These are phyloP conservation scores for Nanorana parkeri DNA, from an alignment of 2,113 vertebrate species.

Conservation along the genomic window DNA sequence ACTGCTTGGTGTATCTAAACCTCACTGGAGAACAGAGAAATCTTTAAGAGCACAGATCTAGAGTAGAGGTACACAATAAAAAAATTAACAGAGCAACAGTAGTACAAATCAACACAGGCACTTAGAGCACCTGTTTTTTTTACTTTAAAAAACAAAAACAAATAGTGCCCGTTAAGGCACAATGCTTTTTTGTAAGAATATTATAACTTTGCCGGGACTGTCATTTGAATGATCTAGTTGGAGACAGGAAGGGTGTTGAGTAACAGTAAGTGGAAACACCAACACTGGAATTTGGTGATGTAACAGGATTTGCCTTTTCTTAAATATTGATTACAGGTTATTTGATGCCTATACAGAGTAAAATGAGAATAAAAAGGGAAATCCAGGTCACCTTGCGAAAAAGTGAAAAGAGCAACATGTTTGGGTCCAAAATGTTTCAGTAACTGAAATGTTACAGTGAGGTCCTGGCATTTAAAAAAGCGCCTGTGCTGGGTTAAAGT, in stretches of 20 bases:
- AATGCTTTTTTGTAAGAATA: neutral
- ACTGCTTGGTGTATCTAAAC: no score
- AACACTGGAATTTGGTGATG: slow-evolving; percentile 1
- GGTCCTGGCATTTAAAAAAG: neutral
- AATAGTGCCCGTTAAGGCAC: no score
- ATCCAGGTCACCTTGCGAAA: neutral
- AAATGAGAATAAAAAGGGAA: neutral
- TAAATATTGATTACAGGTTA: slow-evolving; percentile 10
- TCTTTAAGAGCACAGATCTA: no score
- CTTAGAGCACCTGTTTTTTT: no score
- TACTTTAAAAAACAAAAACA: no score
- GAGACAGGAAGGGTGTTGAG: slow-evolving; percentile 43
- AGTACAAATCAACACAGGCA: no score
- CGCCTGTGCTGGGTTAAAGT: neutral
- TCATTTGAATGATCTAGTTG: slow-evolving; percentile 22
- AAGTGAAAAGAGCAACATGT: neutral
- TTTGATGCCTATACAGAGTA: neutral
- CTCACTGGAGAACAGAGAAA: no score
- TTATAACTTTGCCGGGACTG: neutral
- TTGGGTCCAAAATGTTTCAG: neutral
- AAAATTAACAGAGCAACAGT: no score
- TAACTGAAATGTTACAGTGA: no score
- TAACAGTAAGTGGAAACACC: slow-evolving; percentile 21
- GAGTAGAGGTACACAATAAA: no score
- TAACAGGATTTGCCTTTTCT: slow-evolving; percentile 34